Conservation (phyloP, 2,797 vertebrate species). For the Aselliscus stoliczkanus region DNA sequence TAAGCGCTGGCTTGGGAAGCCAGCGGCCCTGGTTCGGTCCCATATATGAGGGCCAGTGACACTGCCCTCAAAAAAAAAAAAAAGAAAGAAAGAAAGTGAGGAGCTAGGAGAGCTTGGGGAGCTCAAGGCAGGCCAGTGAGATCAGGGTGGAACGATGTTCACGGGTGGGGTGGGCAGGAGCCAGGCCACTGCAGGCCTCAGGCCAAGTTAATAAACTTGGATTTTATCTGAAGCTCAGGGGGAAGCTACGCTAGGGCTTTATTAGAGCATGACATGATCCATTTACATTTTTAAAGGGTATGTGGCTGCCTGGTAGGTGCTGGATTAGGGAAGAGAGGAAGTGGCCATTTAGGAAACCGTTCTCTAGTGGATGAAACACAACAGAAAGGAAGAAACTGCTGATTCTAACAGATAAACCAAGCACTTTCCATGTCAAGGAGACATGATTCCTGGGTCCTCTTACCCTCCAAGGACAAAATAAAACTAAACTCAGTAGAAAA, state of each 20-base stretch:
- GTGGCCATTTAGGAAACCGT: background rate
- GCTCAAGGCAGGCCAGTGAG: background rate
- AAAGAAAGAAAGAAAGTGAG: no score
- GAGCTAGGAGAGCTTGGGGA: background rate
- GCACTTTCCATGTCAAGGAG: background rate
- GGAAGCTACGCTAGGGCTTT: background rate
- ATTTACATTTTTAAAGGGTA: background rate
- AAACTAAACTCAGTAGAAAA: background rate
- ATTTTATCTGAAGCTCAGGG: background rate
- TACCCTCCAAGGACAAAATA: background rate
- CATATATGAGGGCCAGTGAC: no score
- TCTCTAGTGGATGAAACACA: background rate
- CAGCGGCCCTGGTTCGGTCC: no score
- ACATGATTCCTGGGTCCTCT: no score
- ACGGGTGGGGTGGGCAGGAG: background rate
- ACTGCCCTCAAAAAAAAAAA: no score
- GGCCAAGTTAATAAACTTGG: background rate
- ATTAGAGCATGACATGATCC: background rate
- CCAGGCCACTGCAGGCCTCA: background rate
- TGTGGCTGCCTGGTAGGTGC: background rate
- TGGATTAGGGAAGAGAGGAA: background rate
- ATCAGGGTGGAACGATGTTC: rapidly evolving
- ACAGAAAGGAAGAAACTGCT: background rate
- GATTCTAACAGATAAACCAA: background rate
- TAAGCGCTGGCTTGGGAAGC: no score